A percentile compares a stretch with the other conserved stretches of the same genome.
Evolutionary conservation across 2,113 vertebrate genomes (phyloP).

Genomic region (Bujurquina vittata): DNA sequence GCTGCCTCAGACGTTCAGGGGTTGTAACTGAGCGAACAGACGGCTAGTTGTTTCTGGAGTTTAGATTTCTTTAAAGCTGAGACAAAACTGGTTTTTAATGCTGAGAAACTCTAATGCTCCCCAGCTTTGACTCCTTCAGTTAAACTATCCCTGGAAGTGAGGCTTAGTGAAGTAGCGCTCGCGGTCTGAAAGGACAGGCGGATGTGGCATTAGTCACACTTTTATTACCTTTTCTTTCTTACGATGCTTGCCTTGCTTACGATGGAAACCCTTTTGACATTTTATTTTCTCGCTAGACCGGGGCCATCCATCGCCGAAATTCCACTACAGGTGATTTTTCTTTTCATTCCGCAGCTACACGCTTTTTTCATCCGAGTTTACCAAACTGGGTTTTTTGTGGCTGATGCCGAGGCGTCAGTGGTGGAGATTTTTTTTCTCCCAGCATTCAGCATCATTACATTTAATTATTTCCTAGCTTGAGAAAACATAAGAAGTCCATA

Average conservation of each 20-base stretch:
- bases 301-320: conserved; percentile 1
- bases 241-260: no score
- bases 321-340: conserved; percentile 21
- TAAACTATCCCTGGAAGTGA: conserved; percentile 24
- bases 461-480: conserved; percentile 10
- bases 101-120: background rate
- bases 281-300: conserved; percentile 34
- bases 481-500: background rate
- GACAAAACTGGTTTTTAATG: conserved; percentile 24
- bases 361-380: conserved; percentile 47
- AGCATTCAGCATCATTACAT: conserved; percentile 28
- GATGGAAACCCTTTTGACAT: conserved; percentile 44
- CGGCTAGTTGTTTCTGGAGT: conserved; percentile 22
- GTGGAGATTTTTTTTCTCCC: background rate
- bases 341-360: conserved; percentile 9
- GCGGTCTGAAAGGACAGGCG: conserved; percentile 12
- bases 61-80: conserved; percentile 16
- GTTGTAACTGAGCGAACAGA: background rate
- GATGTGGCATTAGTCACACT: conserved; percentile 52
- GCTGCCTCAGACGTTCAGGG: conserved; percentile 25
- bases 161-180: background rate
- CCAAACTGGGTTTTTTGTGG: conserved; percentile 12
- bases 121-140: conserved; percentile 30
- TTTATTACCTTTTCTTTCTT: conserved; percentile 52
- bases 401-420: background rate